Evolutionary conservation across 2,888 invertebrate species (phyloP).

Genomic region (Andrena bucephala): DNA sequence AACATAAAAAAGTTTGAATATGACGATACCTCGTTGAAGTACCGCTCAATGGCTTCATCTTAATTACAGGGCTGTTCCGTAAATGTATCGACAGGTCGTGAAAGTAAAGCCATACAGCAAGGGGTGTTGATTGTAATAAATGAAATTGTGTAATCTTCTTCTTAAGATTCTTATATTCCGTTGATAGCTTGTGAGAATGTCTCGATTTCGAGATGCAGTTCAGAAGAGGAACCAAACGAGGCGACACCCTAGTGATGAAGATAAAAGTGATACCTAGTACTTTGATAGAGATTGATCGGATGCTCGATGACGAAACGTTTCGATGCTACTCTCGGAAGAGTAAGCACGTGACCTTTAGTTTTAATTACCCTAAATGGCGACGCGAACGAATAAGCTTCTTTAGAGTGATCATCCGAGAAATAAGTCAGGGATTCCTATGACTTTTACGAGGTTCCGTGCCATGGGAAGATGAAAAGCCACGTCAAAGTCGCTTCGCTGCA

Average conservation of each 20-base stretch:
- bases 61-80: too few species aligned
- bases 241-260: not conserved
- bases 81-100: slow-evolving; percentile 1
- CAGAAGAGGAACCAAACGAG: not conserved
- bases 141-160: slow-evolving; percentile 21
- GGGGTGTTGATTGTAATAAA: not conserved
- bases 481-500: not conserved
- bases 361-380: slow-evolving; percentile 46
- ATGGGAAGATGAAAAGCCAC: slow-evolving; percentile 28
- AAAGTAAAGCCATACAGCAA: not conserved
- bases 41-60: too few species aligned
- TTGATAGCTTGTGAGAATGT: not conserved
- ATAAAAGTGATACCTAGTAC: not conserved
- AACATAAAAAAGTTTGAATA: too few species aligned
- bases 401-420: slow-evolving; percentile 16
- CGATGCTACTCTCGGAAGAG: slow-evolving; percentile 26
- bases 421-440: slow-evolving; percentile 11
- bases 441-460: slow-evolving; percentile 6
- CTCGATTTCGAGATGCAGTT: slow-evolving; percentile 9
- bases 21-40: too few species aligned
- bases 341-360: slow-evolving; percentile 32
- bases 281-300: slow-evolving; percentile 17
- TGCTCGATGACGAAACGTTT: slow-evolving; percentile 26
- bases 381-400: slow-evolving; percentile 36
- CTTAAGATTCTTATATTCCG: not conserved